A percentile compares a stretch with the other conserved stretches of the same genome.
Evolutionary conservation across 2,113 vertebrate species (phyloP).

Genomic region (Isurus oxyrinchus): DNA sequence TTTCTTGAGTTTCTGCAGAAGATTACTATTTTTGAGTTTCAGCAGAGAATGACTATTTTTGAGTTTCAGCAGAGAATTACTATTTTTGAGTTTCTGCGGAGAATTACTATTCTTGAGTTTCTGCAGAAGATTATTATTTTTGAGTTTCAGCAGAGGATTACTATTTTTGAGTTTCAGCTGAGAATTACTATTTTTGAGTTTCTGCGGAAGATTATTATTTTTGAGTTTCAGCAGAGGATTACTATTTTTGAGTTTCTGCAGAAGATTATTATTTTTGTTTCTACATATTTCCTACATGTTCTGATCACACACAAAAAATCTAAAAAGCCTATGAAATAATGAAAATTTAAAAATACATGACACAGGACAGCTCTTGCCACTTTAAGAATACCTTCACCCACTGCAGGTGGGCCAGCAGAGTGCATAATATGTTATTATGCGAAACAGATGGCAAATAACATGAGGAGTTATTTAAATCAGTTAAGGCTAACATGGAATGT

Average conservation of each 20-base stretch:
- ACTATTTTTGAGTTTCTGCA: neutral
- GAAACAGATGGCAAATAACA: neutral
- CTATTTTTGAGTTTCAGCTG: no score
- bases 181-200: no score
- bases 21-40: neutral
- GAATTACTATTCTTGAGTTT: neutral
- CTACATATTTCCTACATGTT: neutral
- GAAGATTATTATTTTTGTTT: neutral
- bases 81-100: no score
- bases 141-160: neutral
- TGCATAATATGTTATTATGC: neutral
- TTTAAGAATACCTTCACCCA: neutral
- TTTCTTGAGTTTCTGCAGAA: neutral
- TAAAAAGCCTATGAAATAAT: neutral
- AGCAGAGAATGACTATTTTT: no score
- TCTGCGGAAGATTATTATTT: neutral
- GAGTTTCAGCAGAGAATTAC: neutral
- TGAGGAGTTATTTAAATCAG: neutral
- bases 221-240: neutral
- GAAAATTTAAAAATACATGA: neutral
- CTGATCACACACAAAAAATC: neutral
- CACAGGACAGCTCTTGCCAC: neutral
- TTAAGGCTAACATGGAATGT: neutral
- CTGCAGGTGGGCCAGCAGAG: neutral
- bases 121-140: neutral